Evolutionary conservation across 2,797 vertebrate species (phyloP).

Genomic region (Sebastes aleutianus): DNA sequence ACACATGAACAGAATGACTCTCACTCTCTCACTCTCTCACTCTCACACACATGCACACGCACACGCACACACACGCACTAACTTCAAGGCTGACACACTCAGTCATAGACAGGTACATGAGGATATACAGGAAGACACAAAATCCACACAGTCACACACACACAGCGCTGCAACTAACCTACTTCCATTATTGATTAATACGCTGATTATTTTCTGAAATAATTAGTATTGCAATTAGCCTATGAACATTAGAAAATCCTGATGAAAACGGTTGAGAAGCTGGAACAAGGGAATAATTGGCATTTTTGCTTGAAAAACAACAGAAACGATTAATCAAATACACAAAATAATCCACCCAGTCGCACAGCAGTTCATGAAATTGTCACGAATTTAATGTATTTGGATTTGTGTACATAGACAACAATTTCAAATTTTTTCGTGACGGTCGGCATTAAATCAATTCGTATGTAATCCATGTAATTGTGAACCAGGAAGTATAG

Average conservation of each 20-base stretch:
- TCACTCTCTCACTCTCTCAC: background rate
- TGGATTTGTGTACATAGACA: too few species aligned
- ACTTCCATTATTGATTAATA: background rate
- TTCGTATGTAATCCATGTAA: too few species aligned
- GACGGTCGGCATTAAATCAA: too few species aligned
- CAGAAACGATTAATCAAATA: background rate
- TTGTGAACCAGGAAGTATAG: too few species aligned
- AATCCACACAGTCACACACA: background rate
- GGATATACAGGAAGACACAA: background rate
- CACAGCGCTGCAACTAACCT: background rate
- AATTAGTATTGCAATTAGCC: background rate
- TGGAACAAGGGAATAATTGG: background rate
- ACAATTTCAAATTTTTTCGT: too few species aligned
- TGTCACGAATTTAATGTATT: too few species aligned
- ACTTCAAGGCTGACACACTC: conserved; percentile 7
- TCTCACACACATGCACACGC: background rate
- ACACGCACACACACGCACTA: conserved; percentile 20
- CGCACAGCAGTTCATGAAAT: too few species aligned
- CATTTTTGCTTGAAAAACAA: background rate
- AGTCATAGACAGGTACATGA: background rate
- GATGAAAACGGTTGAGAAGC: background rate
- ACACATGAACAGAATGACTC: conserved; percentile 31
- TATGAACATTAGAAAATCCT: background rate
- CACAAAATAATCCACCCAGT: too few species aligned
- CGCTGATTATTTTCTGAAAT: background rate